Evolutionary conservation across 2,113 vertebrate species (phyloP).

Genomic region (Otus sunia): DNA sequence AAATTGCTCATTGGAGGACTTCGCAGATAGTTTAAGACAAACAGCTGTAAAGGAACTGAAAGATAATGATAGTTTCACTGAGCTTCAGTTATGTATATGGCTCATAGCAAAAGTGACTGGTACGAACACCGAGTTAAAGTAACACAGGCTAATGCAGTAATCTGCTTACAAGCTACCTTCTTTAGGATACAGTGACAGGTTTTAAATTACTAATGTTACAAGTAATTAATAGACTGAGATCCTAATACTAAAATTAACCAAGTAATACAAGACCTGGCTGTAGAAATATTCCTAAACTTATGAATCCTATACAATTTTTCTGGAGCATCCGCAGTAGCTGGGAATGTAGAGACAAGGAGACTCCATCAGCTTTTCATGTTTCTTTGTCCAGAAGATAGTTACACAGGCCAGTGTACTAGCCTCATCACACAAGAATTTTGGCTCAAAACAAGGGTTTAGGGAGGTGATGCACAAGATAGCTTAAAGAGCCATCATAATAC

Average conservation of each 20-base stretch:
- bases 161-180: not conserved
- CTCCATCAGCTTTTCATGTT: not conserved
- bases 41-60: not conserved
- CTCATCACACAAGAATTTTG: not conserved
- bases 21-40: not conserved
- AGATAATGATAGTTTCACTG: not conserved
- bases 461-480: not conserved
- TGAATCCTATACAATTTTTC: not conserved
- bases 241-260: not conserved
- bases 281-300: not conserved
- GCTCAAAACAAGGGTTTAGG: not conserved
- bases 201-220: not conserved
- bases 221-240: not conserved
- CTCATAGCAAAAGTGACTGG: not conserved
- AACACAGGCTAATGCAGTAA: accelerated
- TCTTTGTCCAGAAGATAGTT: not conserved
- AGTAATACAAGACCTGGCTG: not conserved
- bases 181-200: not conserved
- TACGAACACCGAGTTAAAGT: not conserved
- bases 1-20: not conserved
- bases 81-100: not conserved
- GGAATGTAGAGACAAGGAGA: not conserved
- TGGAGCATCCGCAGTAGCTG: not conserved
- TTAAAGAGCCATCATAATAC: not conserved
- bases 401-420: not conserved